phyloP scores from a whole-genome alignment of 1,140 invertebrate genomes.

The Neotoxoptera formosana region DNA sequence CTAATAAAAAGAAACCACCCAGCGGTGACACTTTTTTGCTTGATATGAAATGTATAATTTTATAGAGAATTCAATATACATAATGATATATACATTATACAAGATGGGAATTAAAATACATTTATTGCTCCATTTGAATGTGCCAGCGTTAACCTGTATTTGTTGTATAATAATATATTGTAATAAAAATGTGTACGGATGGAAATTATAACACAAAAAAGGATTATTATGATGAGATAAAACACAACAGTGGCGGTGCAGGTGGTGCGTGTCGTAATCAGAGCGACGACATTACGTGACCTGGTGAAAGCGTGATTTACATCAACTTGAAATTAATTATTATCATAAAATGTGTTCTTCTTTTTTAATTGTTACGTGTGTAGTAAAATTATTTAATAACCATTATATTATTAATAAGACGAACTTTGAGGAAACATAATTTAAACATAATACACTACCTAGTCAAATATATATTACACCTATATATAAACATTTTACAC shows the following conservation, averaged over 20 bases:
- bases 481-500: background rate
- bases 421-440: background rate
- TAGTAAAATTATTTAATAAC: conserved; percentile 42
- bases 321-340: conserved; percentile 40
- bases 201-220: background rate
- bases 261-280: conserved; percentile 26
- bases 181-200: background rate
- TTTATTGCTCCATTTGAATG: background rate
- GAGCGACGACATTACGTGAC: conserved; percentile 48
- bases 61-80: background rate
- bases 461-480: background rate
- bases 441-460: background rate
- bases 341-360: conserved; percentile 4
- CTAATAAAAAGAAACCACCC: background rate
- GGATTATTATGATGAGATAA: conserved; percentile 21
- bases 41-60: background rate
- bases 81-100: background rate
- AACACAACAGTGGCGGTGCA: background rate
- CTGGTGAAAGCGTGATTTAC: conserved; percentile 47
- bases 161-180: background rate
- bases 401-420: background rate
- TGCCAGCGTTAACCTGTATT: background rate
- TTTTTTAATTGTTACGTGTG: background rate
- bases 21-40: background rate
- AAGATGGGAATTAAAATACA: background rate